Evolutionary conservation across 2,113 vertebrate species (phyloP).

Genomic region (Mus musculus): DNA sequence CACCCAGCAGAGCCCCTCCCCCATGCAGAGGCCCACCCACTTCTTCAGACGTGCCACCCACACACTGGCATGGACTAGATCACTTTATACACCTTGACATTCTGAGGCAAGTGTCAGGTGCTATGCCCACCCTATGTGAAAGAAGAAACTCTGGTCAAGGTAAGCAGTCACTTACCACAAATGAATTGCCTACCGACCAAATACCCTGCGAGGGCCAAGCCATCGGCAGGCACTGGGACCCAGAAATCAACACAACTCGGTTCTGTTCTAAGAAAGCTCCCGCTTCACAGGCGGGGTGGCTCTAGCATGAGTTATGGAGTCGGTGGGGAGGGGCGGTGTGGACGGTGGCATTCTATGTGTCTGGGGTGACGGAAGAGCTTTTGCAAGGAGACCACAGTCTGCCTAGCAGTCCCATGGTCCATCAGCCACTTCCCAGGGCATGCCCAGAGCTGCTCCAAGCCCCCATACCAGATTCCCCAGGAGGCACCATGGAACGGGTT

Average conservation of each 20-base stretch:
- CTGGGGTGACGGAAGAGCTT: neutral
- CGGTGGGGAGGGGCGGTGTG: neutral
- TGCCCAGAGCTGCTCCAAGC: neutral
- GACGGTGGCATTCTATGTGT: neutral
- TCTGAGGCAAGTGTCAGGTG: too few species aligned
- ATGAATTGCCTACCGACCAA: neutral
- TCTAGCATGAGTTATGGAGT: neutral
- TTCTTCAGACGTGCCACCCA: too few species aligned
- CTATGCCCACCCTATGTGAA: neutral
- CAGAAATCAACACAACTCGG: neutral
- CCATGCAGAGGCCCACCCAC: neutral
- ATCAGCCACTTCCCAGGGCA: neutral
- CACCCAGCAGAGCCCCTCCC: neutral
- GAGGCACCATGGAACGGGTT: neutral
- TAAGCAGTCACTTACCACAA: neutral
- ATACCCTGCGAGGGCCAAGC: neutral
- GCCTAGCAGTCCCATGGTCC: neutral
- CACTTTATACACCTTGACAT: neutral
- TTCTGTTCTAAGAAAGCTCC: neutral
- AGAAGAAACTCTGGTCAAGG: neutral
- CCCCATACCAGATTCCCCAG: too few species aligned
- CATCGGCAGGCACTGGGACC: neutral
- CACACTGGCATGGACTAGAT: neutral
- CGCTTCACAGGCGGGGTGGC: accelerated
- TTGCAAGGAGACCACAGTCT: neutral